phyloP scores from a whole-genome alignment of 2,113 vertebrate genomes.

The Grammomys surdaster region DNA sequence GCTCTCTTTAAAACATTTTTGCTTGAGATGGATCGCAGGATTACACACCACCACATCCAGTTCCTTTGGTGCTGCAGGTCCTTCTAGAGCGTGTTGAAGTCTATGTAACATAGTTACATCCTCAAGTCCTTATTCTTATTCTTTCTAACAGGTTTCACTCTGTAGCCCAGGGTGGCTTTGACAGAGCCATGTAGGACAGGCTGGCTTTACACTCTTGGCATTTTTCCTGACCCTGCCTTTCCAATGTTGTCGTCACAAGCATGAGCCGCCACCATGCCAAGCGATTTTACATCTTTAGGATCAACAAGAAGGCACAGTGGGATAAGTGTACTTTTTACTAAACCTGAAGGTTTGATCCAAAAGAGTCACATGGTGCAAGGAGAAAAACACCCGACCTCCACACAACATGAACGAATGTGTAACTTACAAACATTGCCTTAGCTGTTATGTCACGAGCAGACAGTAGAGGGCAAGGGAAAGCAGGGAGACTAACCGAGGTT shows the following conservation, averaged over 20 bases:
- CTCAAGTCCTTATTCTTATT: not conserved
- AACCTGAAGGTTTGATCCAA: not conserved
- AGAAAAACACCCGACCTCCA: not conserved
- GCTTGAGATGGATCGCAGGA: not conserved
- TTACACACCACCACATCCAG: not conserved
- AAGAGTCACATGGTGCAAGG: not conserved
- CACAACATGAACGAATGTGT: not conserved
- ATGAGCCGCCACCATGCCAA: not conserved
- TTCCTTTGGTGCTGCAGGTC: not conserved
- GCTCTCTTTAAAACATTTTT: not conserved
- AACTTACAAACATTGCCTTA: not conserved
- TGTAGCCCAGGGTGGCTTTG: not conserved
- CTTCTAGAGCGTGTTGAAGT: too few species aligned
- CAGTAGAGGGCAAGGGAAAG: slow-evolving; percentile 12
- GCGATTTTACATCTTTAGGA: not conserved
- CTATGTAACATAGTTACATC: not conserved
- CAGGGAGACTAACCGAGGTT: not conserved
- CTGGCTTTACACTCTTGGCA: not conserved
- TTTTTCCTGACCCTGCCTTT: too few species aligned
- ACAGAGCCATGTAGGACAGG: not conserved
- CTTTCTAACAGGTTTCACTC: not conserved
- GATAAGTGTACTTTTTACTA: too few species aligned
- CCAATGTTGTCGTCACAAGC: not conserved
- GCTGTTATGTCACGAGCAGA: slow-evolving; percentile 1
- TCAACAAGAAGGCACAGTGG: not conserved